Evolutionary conservation across 2,797 vertebrate genomes (phyloP), one percentile per base, ranked within the genome.

Genomic region (Botia almorhae): DNA sequence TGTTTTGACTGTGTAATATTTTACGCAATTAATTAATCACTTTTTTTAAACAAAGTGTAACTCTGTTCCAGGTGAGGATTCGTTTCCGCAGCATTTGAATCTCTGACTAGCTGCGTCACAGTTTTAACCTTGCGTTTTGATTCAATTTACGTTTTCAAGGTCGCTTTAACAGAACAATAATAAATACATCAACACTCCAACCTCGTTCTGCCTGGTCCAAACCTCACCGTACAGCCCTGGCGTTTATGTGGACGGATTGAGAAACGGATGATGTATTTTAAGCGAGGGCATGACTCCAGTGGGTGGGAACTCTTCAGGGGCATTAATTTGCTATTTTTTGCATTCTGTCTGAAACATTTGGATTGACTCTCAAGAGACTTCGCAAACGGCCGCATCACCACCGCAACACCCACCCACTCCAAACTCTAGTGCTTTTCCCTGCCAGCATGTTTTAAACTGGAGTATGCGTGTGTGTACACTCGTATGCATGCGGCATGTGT

Each of bases 271-370:
- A 85, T 89, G 86, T 93, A 86, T 91, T 91, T 79, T 87, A 86
- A 91, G 92, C 91, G 81, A 93, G 91, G 90, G 87, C 90, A 87
- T 65, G 80, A 86, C 92, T 91, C 90, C 89, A 88, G 90, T 90
- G 87, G 91, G 91, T 84, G 90, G 89, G 87, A 85, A 85, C 90
- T 84, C 94, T 94, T 93, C 93, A 94, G 86, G 93, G 89, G 92
- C 91, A 94, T 94, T 93, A 92, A 93, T 93, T 92, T 91, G 90
- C 91, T 90, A 93, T 94, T 94, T 94, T 94, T 93, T 89, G 81
- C 88, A 90, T 87, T 90, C 82, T 74, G 88, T 89, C 91, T 93
- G 90, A 93, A 93, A 92, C 82, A 85, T 92, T 93, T 93, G 89
- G 87, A 94, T 92, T 91, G 92, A 89, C 89, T 92, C 91, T 93